A percentile compares a stretch with the other conserved stretches of the same genome.
phyloP scores from a whole-genome alignment of 2,113 vertebrate genomes.

The Hippocampus mohnikei region DNA sequence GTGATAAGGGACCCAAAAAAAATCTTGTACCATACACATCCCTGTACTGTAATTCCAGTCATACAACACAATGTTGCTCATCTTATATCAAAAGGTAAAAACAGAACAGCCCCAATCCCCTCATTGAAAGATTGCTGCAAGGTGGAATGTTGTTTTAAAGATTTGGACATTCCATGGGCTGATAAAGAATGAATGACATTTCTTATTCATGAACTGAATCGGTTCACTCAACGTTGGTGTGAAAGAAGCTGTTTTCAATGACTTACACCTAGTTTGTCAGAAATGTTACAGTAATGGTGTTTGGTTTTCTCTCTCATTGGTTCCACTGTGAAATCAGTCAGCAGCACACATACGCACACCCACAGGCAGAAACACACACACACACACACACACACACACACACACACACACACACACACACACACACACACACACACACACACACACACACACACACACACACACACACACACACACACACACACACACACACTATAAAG shows the following conservation, averaged over 20 bases:
- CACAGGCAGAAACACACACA: background rate
- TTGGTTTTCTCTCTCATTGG: slow-evolving; percentile 8
- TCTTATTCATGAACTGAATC: slow-evolving; percentile 22
- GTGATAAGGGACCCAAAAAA: background rate
- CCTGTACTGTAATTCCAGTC: slow-evolving; percentile 14
- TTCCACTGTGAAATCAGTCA: slow-evolving; percentile 21
- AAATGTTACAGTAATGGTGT: slow-evolving; percentile 23
- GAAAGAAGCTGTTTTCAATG: slow-evolving; percentile 57
- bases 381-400: background rate
- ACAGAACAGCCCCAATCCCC: slow-evolving; percentile 30
- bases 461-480: background rate
- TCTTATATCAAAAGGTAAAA: slow-evolving; percentile 34
- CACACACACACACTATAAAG: slow-evolving; percentile 25
- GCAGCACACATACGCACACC: slow-evolving; percentile 8
- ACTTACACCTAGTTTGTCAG: slow-evolving; percentile 36
- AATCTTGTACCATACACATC: slow-evolving; percentile 3
- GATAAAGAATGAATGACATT: slow-evolving; percentile 59
- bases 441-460: background rate
- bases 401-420: slow-evolving; percentile 5
- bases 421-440: slow-evolving; percentile 11
- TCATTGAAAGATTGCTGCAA: slow-evolving; percentile 20
- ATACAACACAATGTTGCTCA: slow-evolving; percentile 22
- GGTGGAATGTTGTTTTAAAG: slow-evolving; percentile 14
- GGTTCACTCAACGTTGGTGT: slow-evolving; percentile 43
- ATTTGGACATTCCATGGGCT: slow-evolving; percentile 29